Conservation (phyloP, 2,888 invertebrate species). For the Erannis defoliaria region DNA sequence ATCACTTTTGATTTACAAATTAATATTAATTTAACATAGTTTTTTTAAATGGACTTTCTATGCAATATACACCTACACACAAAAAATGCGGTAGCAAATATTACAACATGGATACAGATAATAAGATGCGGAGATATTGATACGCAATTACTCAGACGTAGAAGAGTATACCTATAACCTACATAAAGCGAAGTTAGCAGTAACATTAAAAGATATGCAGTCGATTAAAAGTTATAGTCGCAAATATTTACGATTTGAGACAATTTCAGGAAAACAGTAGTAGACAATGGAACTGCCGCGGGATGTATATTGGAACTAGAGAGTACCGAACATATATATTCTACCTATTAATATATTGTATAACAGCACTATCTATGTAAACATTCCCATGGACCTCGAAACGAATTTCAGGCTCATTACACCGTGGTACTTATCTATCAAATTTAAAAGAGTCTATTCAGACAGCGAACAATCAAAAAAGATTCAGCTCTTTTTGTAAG, state of each 20-base stretch:
- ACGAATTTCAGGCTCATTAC: neutral
- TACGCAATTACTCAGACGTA: neutral
- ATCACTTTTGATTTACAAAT: conserved; percentile 21
- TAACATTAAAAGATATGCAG: neutral
- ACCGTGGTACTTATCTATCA: neutral
- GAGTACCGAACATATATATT: neutral
- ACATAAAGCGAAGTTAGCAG: neutral
- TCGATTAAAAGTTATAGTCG: neutral
- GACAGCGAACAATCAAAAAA: neutral
- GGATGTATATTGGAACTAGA: neutral
- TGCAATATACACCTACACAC: neutral
- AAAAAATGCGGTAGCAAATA: neutral
- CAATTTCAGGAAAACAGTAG: neutral
- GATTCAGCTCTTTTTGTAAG: no score
- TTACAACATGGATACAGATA: neutral
- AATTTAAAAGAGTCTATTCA: neutral
- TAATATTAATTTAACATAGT: conserved; percentile 14
- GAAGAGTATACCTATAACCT: neutral
- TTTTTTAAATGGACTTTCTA: neutral
- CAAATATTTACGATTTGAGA: neutral
- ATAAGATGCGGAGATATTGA: no score
- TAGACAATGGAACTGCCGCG: neutral
- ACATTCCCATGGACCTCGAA: neutral
- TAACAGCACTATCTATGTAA: neutral
- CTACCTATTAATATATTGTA: neutral